A percentile compares a stretch with the other conserved stretches of the same genome.
Evolutionary conservation across 2,797 vertebrate species (phyloP).

Genomic region (Poecilia velifera): DNA sequence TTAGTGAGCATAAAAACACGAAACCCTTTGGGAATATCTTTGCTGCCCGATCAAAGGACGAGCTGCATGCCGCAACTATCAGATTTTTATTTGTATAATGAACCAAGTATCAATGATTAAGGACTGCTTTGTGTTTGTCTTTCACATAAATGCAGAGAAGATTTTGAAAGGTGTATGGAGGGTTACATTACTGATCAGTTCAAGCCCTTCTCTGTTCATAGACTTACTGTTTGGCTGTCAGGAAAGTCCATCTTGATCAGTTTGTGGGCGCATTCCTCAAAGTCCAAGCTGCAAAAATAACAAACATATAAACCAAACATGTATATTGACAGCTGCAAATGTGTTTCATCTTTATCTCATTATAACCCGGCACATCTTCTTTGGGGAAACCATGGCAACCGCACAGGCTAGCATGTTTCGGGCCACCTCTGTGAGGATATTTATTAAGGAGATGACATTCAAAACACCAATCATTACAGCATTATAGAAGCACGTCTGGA

Average conservation of each 20-base stretch:
- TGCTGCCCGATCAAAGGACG: background rate
- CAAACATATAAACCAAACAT: background rate
- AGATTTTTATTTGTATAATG: background rate
- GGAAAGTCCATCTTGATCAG: constrained; percentile 98
- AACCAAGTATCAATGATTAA: background rate
- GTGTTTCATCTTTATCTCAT: background rate
- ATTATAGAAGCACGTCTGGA: background rate
- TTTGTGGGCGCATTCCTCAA: constrained; percentile 98
- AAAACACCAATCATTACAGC: background rate
- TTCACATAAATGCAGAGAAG: too few species aligned
- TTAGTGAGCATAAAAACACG: background rate
- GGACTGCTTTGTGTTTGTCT: background rate
- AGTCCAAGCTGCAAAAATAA: constrained; percentile 90
- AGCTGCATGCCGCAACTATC: background rate
- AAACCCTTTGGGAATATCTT: background rate
- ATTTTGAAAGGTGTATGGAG: too few species aligned
- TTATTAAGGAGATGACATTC: background rate
- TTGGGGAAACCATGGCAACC: constrained; percentile 51
- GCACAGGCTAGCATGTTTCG: background rate
- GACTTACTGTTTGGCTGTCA: constrained; percentile 91
- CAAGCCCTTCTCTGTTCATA: background rate
- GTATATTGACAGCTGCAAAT: background rate
- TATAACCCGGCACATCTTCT: constrained; percentile 20
- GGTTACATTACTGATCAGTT: too few species aligned
- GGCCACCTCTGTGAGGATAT: background rate